Base-by-base conservation (phyloP, 2,888 invertebrate species). In the Cephus pygmeus region DNA sequence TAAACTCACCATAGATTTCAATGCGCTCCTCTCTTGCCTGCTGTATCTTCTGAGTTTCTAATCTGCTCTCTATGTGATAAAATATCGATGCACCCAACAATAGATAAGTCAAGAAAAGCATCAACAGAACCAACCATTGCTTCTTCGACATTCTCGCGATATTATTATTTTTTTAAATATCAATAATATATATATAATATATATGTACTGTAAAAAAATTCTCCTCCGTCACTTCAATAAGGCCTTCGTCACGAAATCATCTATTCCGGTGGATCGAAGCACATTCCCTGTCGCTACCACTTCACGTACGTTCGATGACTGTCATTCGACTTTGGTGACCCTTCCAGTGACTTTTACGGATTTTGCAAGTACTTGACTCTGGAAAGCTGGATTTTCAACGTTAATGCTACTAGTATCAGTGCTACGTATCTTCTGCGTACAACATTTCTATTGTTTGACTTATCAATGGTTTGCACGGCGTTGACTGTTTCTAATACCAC, bases 51-150 rank as follows among this genome's bases (percentile, higher is more conserved):
- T 93, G 92, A 75, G 93, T 91, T 92, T 97, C 97, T 86, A 95
- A 91, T 56, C 93, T 94, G 87, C 95, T 95, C 92, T 97, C 97
- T 85, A 97, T 95, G 88, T 95, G 94, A 92, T 96, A 96, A 91
- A 97, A 97, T 85, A 97, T 95, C 82, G 95, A 95, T n/a, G 97
- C 97, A 12, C 97, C 97, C 80, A 97, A 93, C 86, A 97, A 92
- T 83, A 97, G 92, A 89, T 97, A 97, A 80, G 94, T 94, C 79
- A 96, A 93, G 88, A 96, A 96, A 85, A 96, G 93, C 85, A 95
- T 93, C 85, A 96, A 93, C 92, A 96, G 93, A 84, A 95, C 94
- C 83, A 96, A 93, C 93, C 96, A 94, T 92, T 96, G 95, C 93
- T 94, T 96, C 90, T 95, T 95, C 91, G 96, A 95, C 96, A 96